Conservation (phyloP, 1,140 invertebrate genomes). For the Brachystomella parvula region DNA sequence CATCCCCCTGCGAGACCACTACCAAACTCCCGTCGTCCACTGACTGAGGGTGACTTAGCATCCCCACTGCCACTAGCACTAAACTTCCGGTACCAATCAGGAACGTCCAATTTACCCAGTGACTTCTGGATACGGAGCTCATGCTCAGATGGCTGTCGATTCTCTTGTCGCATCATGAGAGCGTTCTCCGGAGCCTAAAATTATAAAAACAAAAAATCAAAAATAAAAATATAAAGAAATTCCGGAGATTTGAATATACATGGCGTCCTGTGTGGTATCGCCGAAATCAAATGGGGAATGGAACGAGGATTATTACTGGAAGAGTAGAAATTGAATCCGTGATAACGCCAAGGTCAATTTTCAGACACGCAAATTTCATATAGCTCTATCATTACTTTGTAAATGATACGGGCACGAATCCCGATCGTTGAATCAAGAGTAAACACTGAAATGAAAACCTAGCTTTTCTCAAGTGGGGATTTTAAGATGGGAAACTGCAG, state of each 20-base stretch:
- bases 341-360: too few species aligned
- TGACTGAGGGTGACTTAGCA: slow-evolving; percentile 41
- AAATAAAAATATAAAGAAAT: background rate
- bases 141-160: slow-evolving; percentile 76
- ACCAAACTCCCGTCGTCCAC: slow-evolving; percentile 41
- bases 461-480: too few species aligned
- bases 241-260: background rate
- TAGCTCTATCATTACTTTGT: too few species aligned
- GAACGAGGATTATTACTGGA: background rate
- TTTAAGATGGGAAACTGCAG: too few species aligned
- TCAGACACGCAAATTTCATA: too few species aligned
- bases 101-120: slow-evolving; percentile 82
- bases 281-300: background rate
- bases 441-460: too few species aligned
- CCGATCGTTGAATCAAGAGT: too few species aligned
- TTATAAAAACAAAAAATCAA: slow-evolving; percentile 40
- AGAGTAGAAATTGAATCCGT: too few species aligned
- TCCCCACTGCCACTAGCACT: slow-evolving; percentile 54
- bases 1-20: slow-evolving; percentile 49
- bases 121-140: slow-evolving; percentile 85
- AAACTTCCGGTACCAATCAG: slow-evolving; percentile 88
- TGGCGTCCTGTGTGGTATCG: background rate
- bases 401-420: too few species aligned
- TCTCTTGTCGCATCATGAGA: slow-evolving; percentile 59
- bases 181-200: slow-evolving; percentile 83